A percentile compares a stretch with the other conserved stretches of the same genome.
These are phyloP conservation scores for Ectemnius lituratus DNA, from an alignment of 2,888 invertebrate species.

Conservation along the genomic window DNA sequence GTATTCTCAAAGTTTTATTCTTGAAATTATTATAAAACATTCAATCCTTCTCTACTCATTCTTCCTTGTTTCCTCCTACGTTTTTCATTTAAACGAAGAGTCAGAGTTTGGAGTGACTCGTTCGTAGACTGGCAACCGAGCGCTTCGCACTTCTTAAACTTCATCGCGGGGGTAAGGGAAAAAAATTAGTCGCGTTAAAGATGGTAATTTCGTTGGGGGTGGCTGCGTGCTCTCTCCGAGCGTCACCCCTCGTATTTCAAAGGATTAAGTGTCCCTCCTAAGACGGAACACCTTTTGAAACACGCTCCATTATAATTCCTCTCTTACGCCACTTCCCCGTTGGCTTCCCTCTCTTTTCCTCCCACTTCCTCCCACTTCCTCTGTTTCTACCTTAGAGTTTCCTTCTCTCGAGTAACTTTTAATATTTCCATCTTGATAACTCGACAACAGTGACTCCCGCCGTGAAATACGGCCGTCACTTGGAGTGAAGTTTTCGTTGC, in stretches of 20 bases:
- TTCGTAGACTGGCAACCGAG: not conserved
- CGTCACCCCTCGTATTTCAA: constrained; percentile 3
- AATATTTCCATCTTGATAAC: too few species aligned
- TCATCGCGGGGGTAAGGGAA: constrained; percentile 19
- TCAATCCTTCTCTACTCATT: too few species aligned
- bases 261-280: constrained; percentile 9
- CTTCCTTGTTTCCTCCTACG: too few species aligned
- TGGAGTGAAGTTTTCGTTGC: too few species aligned
- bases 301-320: constrained; percentile 2
- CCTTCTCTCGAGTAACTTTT: too few species aligned
- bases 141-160: constrained; percentile 15
- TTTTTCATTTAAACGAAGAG: too few species aligned
- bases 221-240: not conserved
- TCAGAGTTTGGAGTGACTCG: not conserved
- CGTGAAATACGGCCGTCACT: too few species aligned
- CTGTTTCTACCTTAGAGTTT: not conserved
- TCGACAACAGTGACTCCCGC: too few species aligned
- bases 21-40: too few species aligned
- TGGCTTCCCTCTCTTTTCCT: too few species aligned
- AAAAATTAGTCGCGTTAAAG: constrained; percentile 4
- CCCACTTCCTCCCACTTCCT: too few species aligned
- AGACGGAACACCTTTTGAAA: not conserved
- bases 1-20: too few species aligned
- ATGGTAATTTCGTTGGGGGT: not conserved
- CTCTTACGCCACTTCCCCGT: not conserved